Evolutionary conservation across 1,140 invertebrate species (phyloP).

Genomic region (Platorchestia sp.): DNA sequence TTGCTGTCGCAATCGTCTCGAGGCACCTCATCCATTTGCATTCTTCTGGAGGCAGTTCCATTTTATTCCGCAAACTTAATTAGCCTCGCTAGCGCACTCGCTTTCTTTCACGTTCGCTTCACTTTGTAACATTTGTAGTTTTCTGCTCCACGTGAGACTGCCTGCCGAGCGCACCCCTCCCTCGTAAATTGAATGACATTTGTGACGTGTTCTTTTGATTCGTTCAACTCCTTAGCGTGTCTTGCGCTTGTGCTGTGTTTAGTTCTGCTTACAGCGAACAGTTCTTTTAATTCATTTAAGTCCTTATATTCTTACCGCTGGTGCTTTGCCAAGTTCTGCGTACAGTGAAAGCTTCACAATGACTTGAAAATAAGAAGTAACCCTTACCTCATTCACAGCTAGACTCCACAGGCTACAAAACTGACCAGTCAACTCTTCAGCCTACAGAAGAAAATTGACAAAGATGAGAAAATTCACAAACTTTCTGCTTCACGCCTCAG

Average conservation of each 20-base stretch:
- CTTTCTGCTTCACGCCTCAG: no score
- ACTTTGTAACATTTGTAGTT: background rate
- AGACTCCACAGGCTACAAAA: no score
- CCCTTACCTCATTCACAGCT: background rate
- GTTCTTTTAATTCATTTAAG: no score
- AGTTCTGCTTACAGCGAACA: background rate
- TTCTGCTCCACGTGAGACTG: background rate
- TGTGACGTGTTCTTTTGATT: background rate
- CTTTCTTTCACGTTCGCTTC: background rate
- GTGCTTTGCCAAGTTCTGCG: no score
- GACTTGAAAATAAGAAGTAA: background rate
- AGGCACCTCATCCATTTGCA: background rate
- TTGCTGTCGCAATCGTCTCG: background rate
- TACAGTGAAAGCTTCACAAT: background rate
- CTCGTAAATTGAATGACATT: no score
- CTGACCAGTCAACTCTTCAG: no score
- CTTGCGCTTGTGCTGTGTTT: background rate
- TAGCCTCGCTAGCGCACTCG: background rate
- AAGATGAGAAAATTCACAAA: no score
- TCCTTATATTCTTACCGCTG: no score
- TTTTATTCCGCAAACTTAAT: background rate
- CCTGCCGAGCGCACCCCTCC: background rate
- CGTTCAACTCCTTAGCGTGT: background rate
- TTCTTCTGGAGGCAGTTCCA: background rate
- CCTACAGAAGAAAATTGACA: no score